Percentiles rank a stretch among this genome's conserved stretches.
phyloP scores from a whole-genome alignment of 2,888 invertebrate species.

The Acronicta aceris region DNA sequence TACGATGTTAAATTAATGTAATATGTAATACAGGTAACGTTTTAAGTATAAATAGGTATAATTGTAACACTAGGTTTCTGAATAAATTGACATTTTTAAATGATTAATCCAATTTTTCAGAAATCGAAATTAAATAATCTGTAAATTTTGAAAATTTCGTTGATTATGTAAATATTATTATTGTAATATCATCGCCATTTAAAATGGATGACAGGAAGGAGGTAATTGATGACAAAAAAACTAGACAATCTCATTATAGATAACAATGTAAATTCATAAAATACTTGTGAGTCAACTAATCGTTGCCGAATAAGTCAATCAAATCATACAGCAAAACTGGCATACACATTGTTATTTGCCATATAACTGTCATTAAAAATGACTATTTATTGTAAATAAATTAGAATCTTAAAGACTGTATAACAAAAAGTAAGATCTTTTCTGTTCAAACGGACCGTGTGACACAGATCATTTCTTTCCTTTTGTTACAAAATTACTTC shows the following conservation, averaged over 20 bases:
- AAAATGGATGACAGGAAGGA: slow-evolving; percentile 46
- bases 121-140: slow-evolving; percentile 30
- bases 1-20: slow-evolving; percentile 67
- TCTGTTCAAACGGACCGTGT: slow-evolving; percentile 53
- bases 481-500: slow-evolving; percentile 36
- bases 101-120: slow-evolving; percentile 42
- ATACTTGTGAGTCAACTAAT: background rate
- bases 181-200: slow-evolving; percentile 47
- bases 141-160: slow-evolving; percentile 41
- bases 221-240: slow-evolving; percentile 23
- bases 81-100: slow-evolving; percentile 50
- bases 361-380: slow-evolving; percentile 76
- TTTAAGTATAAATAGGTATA: slow-evolving; percentile 66
- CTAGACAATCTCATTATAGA: slow-evolving; percentile 1
- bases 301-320: background rate
- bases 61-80: slow-evolving; percentile 56
- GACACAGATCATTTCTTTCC: slow-evolving; percentile 52
- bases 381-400: slow-evolving; percentile 81
- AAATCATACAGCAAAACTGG: slow-evolving; percentile 11
- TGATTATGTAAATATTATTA: slow-evolving; percentile 52
- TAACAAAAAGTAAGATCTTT: slow-evolving; percentile 67
- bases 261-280: slow-evolving; percentile 19
- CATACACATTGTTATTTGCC: slow-evolving; percentile 53
- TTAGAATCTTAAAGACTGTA: slow-evolving; percentile 88
- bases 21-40: slow-evolving; percentile 67